Evolutionary conservation across 1,140 invertebrate genomes (phyloP), one percentile per base, ranked within the genome.

Genomic region (Drosophila subobscura): DNA sequence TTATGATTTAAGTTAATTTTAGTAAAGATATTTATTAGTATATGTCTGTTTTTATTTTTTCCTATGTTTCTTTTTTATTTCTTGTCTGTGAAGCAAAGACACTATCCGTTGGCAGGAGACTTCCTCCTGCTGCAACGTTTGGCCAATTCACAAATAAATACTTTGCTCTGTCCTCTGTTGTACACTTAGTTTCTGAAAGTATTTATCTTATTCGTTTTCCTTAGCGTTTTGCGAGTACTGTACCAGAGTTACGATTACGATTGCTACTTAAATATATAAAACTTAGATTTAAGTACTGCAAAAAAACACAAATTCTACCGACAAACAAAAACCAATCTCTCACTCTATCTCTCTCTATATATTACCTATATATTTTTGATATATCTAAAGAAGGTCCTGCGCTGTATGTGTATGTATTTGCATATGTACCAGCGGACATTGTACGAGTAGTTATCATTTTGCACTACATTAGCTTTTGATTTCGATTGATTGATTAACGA

Each of bases 401-500:
- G 4, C 10, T 37, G 64, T 37, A 52, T 8, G 64, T 23, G 64
- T 23, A 16, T 45, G 68, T 23, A n/a, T 7, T 4, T 41, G 56
- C 50, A 64, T 42, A 16, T 49, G 6, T 51, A 37, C 33, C 25
- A 8, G 4, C 33, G 16, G 25, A 68, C 68, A 37, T 51, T 51
- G 64, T 52, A 29, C 33, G 20, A 57, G 16, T 71, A 54, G 50
- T 47, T 76, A 55, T 33, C 59, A 77, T 68, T 78, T 74, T 52
- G 68, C 77, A 74, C 73, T 55, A 25, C 42, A 60, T 71, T 88
- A 44, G 33, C 66, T 63, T 71, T 74, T 51, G 72, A 71, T 81
- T 81, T 78, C 83, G 86, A 83, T 86, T 83, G 88, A 88, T 86
- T 88, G 81, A 83, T 86, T 59, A 75, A 80, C 80, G 72, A 77